Base-by-base conservation (phyloP, 35 echinoderm and acorn worm genomes). In the Nesometra sesokonis region DNA sequence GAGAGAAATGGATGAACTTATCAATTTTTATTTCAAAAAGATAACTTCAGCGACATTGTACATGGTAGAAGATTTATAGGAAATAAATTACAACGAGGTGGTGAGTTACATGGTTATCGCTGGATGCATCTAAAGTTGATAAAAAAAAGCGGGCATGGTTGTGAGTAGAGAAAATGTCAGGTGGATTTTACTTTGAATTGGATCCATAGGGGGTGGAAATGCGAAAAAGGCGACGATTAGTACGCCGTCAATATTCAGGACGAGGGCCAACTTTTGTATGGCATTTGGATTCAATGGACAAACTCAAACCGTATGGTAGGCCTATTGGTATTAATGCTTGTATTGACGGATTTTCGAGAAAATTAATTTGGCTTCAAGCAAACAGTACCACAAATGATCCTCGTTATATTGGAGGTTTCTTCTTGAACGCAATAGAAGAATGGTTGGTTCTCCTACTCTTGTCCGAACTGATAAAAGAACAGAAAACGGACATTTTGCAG, bases 201-300 rank as follows among this genome's bases (percentile, higher is more conserved):
- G 83, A 85, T 46, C 83, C 83, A 46, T 34, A 85, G 23, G 83
- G 83, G 11, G 83, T 85, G 11, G 83, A 85, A 11, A 13, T 32
- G 8, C 13, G 83, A 32, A 85, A 39, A 32, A 39, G 83, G 31
- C 35, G 40, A n/a, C 83, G 83, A n/a, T 32, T 38, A 39, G 13
- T 39, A n/a, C 77, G 77, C 27, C 77, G 77, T n/a, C 23, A 78
- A 27, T 78, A 78, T 78, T 39, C 36, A 31, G 35, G 36, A 11
- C 83, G 36, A 36, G 83, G 83, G 30, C 83, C 83, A 37, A 85
- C 46, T 85, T 85, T 85, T 34, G 46, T 86, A 32, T 86, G 85
- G 85, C 85, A 86, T 77, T 33, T 86, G 32, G 85, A 86, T 76
- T 23, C 37, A 34, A 52, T 52, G 37, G 85, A 86, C 47, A 76